Base-by-base conservation (phyloP, 2,113 vertebrate species). In the Crocuta crocuta region DNA sequence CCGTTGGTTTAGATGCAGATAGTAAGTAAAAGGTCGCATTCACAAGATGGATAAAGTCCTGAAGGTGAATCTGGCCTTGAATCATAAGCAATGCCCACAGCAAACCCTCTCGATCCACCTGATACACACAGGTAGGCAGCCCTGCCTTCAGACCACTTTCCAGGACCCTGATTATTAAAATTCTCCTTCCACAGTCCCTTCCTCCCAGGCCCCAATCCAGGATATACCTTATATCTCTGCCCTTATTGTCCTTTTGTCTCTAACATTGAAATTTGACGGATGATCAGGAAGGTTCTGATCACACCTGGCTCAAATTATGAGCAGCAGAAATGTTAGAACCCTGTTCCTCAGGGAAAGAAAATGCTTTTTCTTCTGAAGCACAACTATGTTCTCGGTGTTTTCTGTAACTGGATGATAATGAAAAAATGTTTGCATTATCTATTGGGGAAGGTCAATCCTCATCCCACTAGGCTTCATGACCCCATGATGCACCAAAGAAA, bases 341-440 rank as follows among this genome's bases (percentile, higher is more conserved):
- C 17, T 33, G 5, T 35, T 85, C 78, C 82, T 80, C 58, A 76
- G 45, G 15, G 39, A 73, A 87, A 90, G 23, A 89, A 74, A 58
- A 61, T 11, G 45, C 84, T 63, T 58, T n/a, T 15, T 66, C 48
- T 82, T 76, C 61, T 0, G 0, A 89, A 85, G 7, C 33, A 85
- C 53, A 95, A 15, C 7, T 31, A 39, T 61, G 3, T 45, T 74
- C 33, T 33, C 26, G 81, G 58, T 19, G 48, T 58, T 68, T 61
- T 78, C 21, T 45, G 68, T 78, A 85, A 78, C 15, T 68, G 26
- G n/a, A 94, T 24, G 48, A 50, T 71, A 24, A 80, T 66, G 26
- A 80, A 87, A 70, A 91, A 68, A 53, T 39, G n/a, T 74, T 66
- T 79, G 24, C 33, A 78, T n/a, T 53, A 79, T 45, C 65, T 61